These are phyloP conservation scores for Megaceryle alcyon DNA, from an alignment of 2,797 vertebrate species.

Conservation along the genomic window DNA sequence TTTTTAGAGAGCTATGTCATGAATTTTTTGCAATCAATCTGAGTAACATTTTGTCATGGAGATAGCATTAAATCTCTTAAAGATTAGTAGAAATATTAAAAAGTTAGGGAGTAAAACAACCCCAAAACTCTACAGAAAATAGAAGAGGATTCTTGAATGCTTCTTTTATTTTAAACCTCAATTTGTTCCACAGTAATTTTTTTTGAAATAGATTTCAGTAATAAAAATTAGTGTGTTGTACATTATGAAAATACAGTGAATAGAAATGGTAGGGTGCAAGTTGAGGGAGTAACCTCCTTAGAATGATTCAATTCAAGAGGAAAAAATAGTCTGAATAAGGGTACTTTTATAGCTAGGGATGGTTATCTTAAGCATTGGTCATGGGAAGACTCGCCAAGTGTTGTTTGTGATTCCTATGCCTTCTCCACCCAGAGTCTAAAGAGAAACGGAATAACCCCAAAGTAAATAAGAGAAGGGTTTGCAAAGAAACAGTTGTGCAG, in stretches of 20 bases:
- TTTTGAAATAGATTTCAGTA: neutral
- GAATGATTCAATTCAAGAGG: neutral
- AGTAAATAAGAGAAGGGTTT: conserved; percentile 16
- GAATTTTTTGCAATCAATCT: neutral
- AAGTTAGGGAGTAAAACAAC: neutral
- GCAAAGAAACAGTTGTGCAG: conserved; percentile 9
- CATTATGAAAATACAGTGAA: neutral
- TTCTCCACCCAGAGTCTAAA: conserved; percentile 13
- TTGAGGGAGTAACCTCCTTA: neutral
- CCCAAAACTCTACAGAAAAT: neutral
- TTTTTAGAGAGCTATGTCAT: neutral
- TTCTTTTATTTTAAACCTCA: neutral
- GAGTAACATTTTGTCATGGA: neutral
- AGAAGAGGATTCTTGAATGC: neutral
- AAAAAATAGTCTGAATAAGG: neutral
- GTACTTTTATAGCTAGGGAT: neutral
- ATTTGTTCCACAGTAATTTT: neutral
- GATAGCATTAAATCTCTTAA: neutral
- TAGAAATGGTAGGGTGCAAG: neutral
- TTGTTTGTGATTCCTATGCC: conserved; percentile 41
- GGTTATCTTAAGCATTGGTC: neutral
- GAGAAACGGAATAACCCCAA: conserved; percentile 36
- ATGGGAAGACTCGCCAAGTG: neutral
- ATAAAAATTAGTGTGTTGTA: neutral
- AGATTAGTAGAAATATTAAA: neutral